phyloP scores from a whole-genome alignment of 2,113 vertebrate genomes.

The Sminthopsis crassicaudata region DNA sequence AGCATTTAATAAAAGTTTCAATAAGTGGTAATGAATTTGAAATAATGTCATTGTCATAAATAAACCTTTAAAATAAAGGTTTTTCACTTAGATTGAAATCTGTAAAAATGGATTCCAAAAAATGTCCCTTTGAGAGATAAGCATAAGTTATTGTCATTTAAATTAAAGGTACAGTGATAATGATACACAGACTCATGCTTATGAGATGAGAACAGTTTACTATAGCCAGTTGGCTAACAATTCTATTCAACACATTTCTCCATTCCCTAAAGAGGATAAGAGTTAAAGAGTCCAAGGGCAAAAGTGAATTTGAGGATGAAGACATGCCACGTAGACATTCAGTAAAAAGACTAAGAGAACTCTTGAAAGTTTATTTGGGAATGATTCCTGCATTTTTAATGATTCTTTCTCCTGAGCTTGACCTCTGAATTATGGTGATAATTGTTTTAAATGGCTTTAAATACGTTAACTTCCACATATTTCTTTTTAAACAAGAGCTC shows the following conservation, averaged over 20 bases:
- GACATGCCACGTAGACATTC: constrained; percentile 68
- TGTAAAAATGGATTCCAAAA: constrained; percentile 43
- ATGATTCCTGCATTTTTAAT: constrained; percentile 1
- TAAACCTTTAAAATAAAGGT: neutral
- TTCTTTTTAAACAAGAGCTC: neutral
- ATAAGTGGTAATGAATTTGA: constrained; percentile 13
- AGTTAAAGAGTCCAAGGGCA: constrained; percentile 61
- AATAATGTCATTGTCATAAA: constrained; percentile 21
- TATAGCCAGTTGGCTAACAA: constrained; percentile 58
- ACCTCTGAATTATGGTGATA: constrained; percentile 6
- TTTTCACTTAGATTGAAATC: constrained; percentile 31
- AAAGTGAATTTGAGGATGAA: constrained; percentile 69
- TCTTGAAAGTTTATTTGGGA: constrained; percentile 25
- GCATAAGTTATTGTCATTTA: constrained; percentile 58
- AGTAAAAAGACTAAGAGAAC: neutral
- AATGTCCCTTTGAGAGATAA: constrained; percentile 63
- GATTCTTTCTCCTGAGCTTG: neutral
- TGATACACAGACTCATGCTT: constrained; percentile 71
- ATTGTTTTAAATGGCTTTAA: neutral
- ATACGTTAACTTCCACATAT: constrained; percentile 6
- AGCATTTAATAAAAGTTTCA: neutral
- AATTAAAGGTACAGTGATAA: constrained; percentile 67
- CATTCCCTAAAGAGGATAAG: constrained; percentile 65
- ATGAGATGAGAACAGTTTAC: constrained; percentile 58
- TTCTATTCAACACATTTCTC: neutral